phyloP scores from a whole-genome alignment of 2,113 vertebrate genomes.

The Cranoglanis bouderius region DNA sequence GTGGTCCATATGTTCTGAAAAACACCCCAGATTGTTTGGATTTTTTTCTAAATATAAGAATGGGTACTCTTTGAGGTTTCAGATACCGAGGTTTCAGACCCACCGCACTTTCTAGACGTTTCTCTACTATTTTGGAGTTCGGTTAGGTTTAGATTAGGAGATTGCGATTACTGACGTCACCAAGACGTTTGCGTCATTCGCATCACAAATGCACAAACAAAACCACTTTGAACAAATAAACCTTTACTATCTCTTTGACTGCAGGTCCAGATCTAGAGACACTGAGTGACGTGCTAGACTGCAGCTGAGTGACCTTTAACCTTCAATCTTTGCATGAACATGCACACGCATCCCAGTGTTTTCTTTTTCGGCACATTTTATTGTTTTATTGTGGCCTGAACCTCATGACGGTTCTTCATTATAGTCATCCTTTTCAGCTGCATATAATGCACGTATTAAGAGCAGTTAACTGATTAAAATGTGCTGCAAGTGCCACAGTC shows the following conservation, averaged over 20 bases:
- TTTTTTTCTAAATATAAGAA: background rate
- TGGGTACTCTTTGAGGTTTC: background rate
- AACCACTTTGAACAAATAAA: background rate
- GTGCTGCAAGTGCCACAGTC: background rate
- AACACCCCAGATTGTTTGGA: background rate
- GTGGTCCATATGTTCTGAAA: background rate
- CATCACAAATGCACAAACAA: background rate
- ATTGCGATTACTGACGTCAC: background rate
- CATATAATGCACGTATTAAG: background rate
- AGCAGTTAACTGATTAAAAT: conserved; percentile 3
- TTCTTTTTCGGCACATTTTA: background rate
- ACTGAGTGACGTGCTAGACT: background rate
- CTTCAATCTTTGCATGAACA: background rate
- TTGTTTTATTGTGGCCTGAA: background rate
- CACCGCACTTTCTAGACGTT: background rate
- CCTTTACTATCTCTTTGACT: background rate
- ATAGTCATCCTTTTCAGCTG: background rate
- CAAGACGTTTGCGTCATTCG: background rate
- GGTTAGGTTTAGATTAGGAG: background rate
- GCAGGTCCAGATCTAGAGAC: background rate
- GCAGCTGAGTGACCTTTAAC: background rate
- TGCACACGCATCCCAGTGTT: background rate
- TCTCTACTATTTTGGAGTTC: background rate
- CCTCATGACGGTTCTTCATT: background rate
- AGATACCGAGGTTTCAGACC: background rate